Evolutionary conservation across 30 jellyfish, hydroid and myxozoan genomes (phyloP).

Genomic region (Chironex yamaguchii): DNA sequence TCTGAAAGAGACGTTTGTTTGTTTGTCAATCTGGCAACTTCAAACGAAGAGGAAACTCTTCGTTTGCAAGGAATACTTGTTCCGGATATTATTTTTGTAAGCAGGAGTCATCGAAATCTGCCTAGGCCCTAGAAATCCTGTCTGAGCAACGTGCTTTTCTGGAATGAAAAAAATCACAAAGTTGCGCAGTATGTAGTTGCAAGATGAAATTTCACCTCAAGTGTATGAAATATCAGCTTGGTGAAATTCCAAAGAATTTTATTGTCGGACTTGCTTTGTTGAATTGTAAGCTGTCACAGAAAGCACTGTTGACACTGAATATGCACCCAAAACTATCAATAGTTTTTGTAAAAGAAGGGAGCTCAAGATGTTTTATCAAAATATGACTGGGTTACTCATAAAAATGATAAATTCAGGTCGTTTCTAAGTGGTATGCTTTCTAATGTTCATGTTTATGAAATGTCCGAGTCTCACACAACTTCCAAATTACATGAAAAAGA

Average conservation of each 20-base stretch:
- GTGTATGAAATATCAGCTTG: slow-evolving; percentile 58
- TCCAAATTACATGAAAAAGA: slow-evolving; percentile 8
- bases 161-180: slow-evolving; percentile 42
- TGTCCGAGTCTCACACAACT: slow-evolving; percentile 30
- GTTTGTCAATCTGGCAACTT: slow-evolving; percentile 45
- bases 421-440: slow-evolving; percentile 20
- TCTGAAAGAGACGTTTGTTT: slow-evolving; percentile 47
- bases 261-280: slow-evolving; percentile 46
- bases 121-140: slow-evolving; percentile 53
- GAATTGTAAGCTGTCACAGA: slow-evolving; percentile 30
- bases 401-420: slow-evolving; percentile 35
- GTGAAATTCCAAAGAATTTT: slow-evolving; percentile 21
- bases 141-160: slow-evolving; percentile 59
- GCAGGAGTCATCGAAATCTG: slow-evolving; percentile 54
- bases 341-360: slow-evolving; percentile 42
- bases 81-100: slow-evolving; percentile 58
- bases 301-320: slow-evolving; percentile 56
- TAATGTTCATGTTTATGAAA: slow-evolving; percentile 58
- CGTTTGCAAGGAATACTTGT: slow-evolving; percentile 39
- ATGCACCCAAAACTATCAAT: slow-evolving; percentile 24
- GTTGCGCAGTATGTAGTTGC: slow-evolving; percentile 45
- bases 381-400: slow-evolving; percentile 51
- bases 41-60: slow-evolving; percentile 44
- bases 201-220: slow-evolving; percentile 44
- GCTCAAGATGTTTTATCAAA: slow-evolving; percentile 63